phyloP scores from a whole-genome alignment of 2,113 vertebrate species.

The Calyptomena viridis region DNA sequence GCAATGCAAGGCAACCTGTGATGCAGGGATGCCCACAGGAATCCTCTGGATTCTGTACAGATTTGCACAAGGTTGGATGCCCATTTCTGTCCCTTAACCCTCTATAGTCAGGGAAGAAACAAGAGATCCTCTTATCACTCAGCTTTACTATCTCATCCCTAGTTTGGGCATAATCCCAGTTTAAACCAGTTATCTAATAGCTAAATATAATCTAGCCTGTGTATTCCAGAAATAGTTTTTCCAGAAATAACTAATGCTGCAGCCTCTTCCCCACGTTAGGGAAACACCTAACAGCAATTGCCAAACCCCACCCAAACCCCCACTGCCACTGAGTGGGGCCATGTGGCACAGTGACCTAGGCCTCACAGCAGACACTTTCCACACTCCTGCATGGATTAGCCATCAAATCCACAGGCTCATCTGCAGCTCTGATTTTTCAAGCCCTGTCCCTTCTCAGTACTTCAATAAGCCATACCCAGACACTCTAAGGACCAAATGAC shows the following conservation, averaged over 20 bases:
- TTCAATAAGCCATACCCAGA: neutral
- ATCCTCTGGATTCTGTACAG: neutral
- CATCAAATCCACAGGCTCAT: neutral
- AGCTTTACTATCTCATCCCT: constrained; percentile 12
- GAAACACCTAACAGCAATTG: neutral
- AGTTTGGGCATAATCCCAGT: constrained; percentile 56
- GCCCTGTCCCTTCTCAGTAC: neutral
- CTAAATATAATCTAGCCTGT: constrained; percentile 31
- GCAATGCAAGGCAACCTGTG: fast-evolving
- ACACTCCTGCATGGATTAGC: neutral
- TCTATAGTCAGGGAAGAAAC: neutral
- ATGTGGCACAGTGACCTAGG: neutral
- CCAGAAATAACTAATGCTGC: constrained; percentile 38
- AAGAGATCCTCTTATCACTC: constrained; percentile 44
- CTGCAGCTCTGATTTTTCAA: neutral
- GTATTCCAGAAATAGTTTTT: constrained; percentile 44
- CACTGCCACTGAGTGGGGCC: neutral
- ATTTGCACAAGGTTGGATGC: neutral
- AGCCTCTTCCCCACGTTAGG: neutral
- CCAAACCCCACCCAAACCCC: neutral
- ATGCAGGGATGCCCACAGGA: neutral
- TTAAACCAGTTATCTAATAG: constrained; percentile 56
- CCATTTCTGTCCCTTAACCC: neutral
- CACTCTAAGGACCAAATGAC: neutral
- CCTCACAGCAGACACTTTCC: neutral